Evolutionary conservation across 2,888 invertebrate species (phyloP).

Genomic region (Thecophora atra): DNA sequence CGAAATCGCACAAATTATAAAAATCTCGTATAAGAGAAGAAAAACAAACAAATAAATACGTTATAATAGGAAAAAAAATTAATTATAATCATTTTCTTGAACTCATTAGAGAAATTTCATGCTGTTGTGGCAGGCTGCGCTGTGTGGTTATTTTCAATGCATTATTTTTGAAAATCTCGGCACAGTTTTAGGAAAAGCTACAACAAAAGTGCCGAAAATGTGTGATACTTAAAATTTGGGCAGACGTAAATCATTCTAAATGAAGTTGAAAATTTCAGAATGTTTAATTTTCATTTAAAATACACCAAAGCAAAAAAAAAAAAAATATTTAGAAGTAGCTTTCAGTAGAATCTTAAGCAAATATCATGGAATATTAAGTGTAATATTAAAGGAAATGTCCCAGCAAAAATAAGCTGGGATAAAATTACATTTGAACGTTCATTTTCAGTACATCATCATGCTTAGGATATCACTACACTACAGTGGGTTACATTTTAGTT

Average conservation of each 20-base stretch:
- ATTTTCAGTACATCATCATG: too few species aligned
- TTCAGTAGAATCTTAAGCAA: not conserved
- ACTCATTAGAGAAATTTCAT: slow-evolving; percentile 30
- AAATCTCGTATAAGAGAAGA: not conserved
- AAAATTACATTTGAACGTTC: too few species aligned
- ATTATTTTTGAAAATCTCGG: not conserved
- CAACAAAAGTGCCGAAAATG: too few species aligned
- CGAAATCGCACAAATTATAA: too few species aligned
- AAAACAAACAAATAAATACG: too few species aligned
- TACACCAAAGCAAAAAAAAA: not conserved
- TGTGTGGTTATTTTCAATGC: not conserved
- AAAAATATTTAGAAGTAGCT: not conserved
- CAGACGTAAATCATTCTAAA: slow-evolving; percentile 14
- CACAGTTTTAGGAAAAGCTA: too few species aligned
- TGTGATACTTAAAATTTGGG: slow-evolving; percentile 7
- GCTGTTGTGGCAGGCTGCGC: slow-evolving; percentile 18
- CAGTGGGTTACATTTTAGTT: too few species aligned
- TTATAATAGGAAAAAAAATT: not conserved
- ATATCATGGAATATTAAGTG: too few species aligned
- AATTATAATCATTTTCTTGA: slow-evolving; percentile 7
- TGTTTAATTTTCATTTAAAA: not conserved
- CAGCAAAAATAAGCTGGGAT: too few species aligned
- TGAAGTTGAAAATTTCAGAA: not conserved
- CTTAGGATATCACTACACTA: too few species aligned
- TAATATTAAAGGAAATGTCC: too few species aligned